Evolutionary conservation across 2,888 invertebrate species (phyloP).

Genomic region (Doris montereyensis): DNA sequence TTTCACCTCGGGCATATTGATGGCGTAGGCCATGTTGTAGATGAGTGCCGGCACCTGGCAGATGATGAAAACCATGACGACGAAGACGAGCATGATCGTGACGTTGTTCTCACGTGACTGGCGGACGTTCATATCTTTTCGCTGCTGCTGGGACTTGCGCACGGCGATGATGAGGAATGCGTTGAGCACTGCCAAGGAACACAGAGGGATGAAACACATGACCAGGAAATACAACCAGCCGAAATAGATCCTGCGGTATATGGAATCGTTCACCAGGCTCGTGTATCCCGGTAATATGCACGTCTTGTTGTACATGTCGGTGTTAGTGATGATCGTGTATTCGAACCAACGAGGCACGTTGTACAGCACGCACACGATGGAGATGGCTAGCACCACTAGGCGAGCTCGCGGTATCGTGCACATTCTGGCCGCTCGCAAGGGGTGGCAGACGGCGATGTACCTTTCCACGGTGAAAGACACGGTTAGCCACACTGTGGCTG

Average conservation of each 20-base stretch:
- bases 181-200: slow-evolving; percentile 90
- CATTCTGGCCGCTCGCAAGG: slow-evolving; percentile 87
- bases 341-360: slow-evolving; percentile 82
- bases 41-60: slow-evolving; percentile 82
- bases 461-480: slow-evolving; percentile 84
- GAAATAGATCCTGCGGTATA: slow-evolving; percentile 87
- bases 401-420: slow-evolving; percentile 92
- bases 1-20: slow-evolving; percentile 76
- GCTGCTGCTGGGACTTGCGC: slow-evolving; percentile 89
- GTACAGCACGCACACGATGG: slow-evolving; percentile 86
- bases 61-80: slow-evolving; percentile 93
- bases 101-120: slow-evolving; percentile 92
- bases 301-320: slow-evolving; percentile 41
- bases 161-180: slow-evolving; percentile 87
- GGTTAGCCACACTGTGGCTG: slow-evolving; percentile 91
- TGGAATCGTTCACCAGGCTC: slow-evolving; percentile 79
- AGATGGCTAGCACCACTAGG: slow-evolving; percentile 87
- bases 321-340: slow-evolving; percentile 74
- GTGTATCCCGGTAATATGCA: slow-evolving; percentile 76
- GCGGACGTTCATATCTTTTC: slow-evolving; percentile 89
- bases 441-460: slow-evolving; percentile 86
- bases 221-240: slow-evolving; percentile 95
- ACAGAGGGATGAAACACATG: slow-evolving; percentile 94
- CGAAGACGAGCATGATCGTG: slow-evolving; percentile 94
- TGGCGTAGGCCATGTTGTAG: slow-evolving; percentile 81